Percentiles rank a stretch among this genome's conserved stretches.
These are phyloP conservation scores for Podarcis raffonei DNA, from an alignment of 2,113 vertebrate species.

Conservation along the genomic window DNA sequence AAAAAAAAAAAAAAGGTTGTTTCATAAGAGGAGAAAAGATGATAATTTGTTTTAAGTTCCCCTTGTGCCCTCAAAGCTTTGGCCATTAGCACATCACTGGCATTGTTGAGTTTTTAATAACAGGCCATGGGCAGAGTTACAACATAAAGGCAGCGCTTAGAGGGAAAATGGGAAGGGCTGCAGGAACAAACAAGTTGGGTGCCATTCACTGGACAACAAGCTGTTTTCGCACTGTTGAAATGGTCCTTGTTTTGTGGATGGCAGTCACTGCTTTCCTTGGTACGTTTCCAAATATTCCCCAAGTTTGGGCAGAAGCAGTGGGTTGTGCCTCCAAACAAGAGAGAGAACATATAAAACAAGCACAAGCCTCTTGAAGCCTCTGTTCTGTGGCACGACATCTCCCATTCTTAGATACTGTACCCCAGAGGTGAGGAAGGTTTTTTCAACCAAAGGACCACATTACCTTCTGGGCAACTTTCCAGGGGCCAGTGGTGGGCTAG, in stretches of 20 bases:
- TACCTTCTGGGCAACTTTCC: no score
- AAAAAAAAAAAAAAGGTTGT: constrained; percentile 5
- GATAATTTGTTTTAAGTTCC: constrained; percentile 21
- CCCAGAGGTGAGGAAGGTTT: no score
- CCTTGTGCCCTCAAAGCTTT: neutral
- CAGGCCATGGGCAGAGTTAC: neutral
- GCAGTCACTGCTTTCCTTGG: neutral
- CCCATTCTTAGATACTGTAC: neutral
- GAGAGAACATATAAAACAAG: neutral
- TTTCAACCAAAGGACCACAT: no score
- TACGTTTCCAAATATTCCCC: neutral
- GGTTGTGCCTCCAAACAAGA: neutral
- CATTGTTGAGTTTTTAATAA: neutral
- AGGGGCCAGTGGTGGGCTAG: no score
- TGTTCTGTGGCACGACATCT: no score
- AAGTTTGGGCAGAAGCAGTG: neutral
- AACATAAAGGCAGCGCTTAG: neutral
- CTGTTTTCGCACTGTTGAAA: neutral
- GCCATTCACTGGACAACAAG: neutral
- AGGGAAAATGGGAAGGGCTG: neutral
- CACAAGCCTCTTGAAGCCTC: no score
- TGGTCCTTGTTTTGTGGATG: neutral
- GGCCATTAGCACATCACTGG: neutral
- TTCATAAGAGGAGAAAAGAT: neutral
- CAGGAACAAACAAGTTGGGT: neutral